Base-by-base conservation (phyloP, 2,113 vertebrate species). In the Hemibates koningsi region DNA sequence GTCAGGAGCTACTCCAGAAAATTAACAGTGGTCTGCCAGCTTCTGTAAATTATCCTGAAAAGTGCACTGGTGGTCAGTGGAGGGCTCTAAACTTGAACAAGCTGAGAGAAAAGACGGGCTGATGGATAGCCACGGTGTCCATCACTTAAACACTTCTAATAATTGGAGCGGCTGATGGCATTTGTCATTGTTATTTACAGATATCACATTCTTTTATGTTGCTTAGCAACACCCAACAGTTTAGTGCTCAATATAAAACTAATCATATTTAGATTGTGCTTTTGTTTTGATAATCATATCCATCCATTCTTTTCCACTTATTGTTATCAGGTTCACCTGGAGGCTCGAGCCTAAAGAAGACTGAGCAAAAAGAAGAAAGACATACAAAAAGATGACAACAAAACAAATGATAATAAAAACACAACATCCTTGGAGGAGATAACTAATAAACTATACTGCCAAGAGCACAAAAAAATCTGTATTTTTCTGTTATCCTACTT, bases 1-100 rank as follows among this genome's bases (percentile, higher is more conserved):
- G 85, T 92, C 83, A 94, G 94, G 93, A 90, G 57, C 93, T 95
- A 95, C 94, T 96, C 84, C 82, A 85, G 90, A 89, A 95, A 90
- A 96, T 96, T 95, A 94, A 83, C 45, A n/a, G 52, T 56, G 10
- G 85, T 63, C 91, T 93, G 94, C 94, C 95, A 95, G 84, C 81
- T 81, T 95, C 87, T 66, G 90, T 94, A 94, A 95, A 95, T 91
- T 89, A 93, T 81, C 52, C 90, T 84, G 79, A 85, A 94, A 94
- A 92, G 86, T 91, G 90, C 91, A 86, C 36, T 38, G 53, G 68
- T 86, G n/a, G 81, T 86, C 81, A 88, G 73, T 86, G 93, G 36
- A 21, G 50, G 80, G 38, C 43, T 45, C 66, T 80, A 66, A 82
- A 90, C 59, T 80, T 45, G 57, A 87, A 84, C 83, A 57, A 27